phyloP scores from a whole-genome alignment of 2,113 vertebrate genomes.

The Pholis gunnellus region DNA sequence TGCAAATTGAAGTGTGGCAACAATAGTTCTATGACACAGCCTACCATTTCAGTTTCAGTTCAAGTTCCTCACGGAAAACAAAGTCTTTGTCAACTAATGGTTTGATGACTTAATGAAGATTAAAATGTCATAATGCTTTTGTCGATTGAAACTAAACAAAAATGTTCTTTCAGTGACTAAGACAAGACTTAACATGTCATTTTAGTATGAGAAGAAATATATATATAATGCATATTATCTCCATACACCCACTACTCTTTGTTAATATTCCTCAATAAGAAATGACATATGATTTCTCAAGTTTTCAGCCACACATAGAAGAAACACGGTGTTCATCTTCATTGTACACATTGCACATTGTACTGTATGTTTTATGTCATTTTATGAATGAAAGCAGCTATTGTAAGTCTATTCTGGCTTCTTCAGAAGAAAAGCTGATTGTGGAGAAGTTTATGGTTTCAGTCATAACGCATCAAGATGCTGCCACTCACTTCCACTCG shows the following conservation, averaged over 20 bases:
- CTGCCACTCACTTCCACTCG: slow-evolving; percentile 56
- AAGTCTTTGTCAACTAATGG: background rate
- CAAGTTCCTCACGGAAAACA: background rate
- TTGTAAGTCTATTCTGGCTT: slow-evolving; percentile 5
- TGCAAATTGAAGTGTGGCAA: background rate
- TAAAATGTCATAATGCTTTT: background rate
- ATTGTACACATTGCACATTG: background rate
- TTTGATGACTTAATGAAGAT: background rate
- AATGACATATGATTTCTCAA: background rate
- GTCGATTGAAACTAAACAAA: background rate
- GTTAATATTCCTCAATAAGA: background rate
- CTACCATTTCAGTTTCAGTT: background rate
- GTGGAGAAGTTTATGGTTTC: slow-evolving; percentile 23
- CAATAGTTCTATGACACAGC: background rate
- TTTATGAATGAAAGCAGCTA: background rate
- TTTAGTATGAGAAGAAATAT: background rate
- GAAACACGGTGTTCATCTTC: background rate
- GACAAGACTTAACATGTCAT: background rate
- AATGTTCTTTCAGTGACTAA: background rate
- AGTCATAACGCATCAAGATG: slow-evolving; percentile 19
- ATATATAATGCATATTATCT: background rate
- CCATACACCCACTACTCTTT: background rate
- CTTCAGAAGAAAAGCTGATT: slow-evolving; percentile 11
- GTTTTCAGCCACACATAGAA: background rate
- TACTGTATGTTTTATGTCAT: background rate